phyloP scores from a whole-genome alignment of 2,797 vertebrate genomes.

The Tamandua tetradactyla region DNA sequence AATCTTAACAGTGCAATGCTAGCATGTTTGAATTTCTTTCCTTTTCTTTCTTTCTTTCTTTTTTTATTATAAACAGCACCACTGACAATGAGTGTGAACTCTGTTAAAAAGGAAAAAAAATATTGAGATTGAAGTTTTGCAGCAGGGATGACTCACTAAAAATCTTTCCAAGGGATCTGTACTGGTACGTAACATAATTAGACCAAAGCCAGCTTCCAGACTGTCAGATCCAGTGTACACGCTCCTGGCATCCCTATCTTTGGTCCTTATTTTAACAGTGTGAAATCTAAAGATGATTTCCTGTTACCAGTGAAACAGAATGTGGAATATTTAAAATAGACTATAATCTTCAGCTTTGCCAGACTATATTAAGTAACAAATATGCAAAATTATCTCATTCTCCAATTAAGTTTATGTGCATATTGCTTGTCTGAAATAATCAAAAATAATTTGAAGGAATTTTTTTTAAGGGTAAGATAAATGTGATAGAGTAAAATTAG shows the following conservation, averaged over 20 bases:
- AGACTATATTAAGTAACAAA: neutral
- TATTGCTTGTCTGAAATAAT: conserved; percentile 11
- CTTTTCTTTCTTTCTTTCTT: too few species aligned
- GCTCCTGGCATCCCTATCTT: neutral
- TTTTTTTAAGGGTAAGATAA: neutral
- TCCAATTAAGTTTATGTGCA: neutral
- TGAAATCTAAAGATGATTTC: neutral
- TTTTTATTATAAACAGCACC: neutral
- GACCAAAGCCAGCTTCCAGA: neutral
- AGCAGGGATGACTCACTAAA: neutral
- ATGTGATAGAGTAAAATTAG: neutral
- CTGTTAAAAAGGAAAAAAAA: neutral
- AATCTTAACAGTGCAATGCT: neutral
- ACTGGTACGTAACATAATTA: neutral
- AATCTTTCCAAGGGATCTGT: neutral
- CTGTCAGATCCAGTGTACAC: neutral
- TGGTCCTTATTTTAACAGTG: neutral
- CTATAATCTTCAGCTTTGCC: neutral
- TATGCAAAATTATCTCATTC: neutral
- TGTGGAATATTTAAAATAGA: neutral
- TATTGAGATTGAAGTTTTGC: neutral
- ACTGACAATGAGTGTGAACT: neutral
- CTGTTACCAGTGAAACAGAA: neutral
- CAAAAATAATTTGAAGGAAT: neutral
- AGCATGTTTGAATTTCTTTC: neutral